These are phyloP conservation scores for Plebejus argus DNA, from an alignment of 2,888 invertebrate species.

Conservation along the genomic window DNA sequence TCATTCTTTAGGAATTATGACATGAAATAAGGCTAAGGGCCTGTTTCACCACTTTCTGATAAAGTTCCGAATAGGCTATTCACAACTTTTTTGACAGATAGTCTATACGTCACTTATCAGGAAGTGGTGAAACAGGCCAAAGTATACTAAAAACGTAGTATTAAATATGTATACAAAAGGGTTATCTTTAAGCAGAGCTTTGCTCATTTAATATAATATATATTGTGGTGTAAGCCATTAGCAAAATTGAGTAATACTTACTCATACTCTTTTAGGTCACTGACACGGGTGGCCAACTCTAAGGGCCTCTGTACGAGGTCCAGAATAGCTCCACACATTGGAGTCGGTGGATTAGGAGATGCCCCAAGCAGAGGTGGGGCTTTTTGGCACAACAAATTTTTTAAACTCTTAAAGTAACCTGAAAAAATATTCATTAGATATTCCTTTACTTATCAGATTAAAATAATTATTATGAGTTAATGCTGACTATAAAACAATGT, in stretches of 20 bases:
- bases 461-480: not conserved
- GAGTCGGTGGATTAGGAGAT: conserved; percentile 85
- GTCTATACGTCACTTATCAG: no score
- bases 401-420: conserved; percentile 88
- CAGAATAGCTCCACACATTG: conserved; percentile 85
- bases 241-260: conserved; percentile 48
- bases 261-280: conserved; percentile 68
- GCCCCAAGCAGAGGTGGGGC: conserved; percentile 86
- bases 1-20: no score
- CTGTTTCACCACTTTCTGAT: no score
- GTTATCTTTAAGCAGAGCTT: not conserved
- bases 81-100: no score
- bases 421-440: conserved; percentile 44
- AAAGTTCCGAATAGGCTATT: no score
- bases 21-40: no score
- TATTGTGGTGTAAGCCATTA: not conserved
- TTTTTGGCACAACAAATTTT: conserved; percentile 84
- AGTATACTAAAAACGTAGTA: no score
- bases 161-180: no score
- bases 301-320: conserved; percentile 90
- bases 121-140: no score
- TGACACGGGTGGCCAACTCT: conserved; percentile 72
- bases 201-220: not conserved
- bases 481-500: not conserved
- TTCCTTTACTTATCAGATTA: not conserved